These are phyloP conservation scores for Pionites leucogaster DNA, from an alignment of 2,113 vertebrate genomes.

Conservation along the genomic window DNA sequence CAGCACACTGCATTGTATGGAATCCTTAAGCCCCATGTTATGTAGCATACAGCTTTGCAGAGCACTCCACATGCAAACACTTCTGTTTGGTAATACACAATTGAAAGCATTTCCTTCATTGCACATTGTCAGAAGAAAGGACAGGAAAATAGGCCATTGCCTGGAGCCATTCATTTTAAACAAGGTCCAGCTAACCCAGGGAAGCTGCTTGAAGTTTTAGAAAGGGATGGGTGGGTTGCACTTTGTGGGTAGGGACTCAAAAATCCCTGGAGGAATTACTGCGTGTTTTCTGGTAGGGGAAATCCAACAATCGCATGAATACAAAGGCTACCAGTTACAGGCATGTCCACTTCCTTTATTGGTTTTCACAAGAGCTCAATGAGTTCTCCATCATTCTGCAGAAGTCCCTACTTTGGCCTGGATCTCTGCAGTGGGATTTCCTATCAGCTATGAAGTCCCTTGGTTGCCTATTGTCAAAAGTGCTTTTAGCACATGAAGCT, in stretches of 20 bases:
- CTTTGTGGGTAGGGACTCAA: not conserved
- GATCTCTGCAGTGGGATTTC: constrained; percentile 18
- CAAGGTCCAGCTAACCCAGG: not conserved
- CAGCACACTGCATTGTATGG: not conserved
- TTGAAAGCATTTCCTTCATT: not conserved
- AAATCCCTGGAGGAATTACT: not conserved
- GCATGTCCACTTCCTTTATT: constrained; percentile 19
- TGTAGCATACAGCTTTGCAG: not conserved
- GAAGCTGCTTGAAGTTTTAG: constrained; percentile 19
- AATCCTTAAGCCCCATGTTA: not conserved
- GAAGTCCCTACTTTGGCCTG: not conserved
- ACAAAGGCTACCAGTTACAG: constrained; percentile 25
- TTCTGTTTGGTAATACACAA: not conserved
- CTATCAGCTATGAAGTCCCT: not conserved
- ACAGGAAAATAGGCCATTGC: not conserved
- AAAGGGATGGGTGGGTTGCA: constrained; percentile 26
- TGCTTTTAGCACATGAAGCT: not conserved
- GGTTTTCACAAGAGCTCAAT: not conserved
- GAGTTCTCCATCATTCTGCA: not conserved
- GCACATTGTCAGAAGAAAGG: constrained; percentile 6
- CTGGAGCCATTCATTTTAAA: not conserved
- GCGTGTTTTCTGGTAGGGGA: not conserved
- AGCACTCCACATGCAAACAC: not conserved
- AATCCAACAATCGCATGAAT: constrained; percentile 22
- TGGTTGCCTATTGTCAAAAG: not conserved